These are phyloP conservation scores for Pristiophorus japonicus DNA, from an alignment of 2,113 vertebrate species.

Conservation along the genomic window DNA sequence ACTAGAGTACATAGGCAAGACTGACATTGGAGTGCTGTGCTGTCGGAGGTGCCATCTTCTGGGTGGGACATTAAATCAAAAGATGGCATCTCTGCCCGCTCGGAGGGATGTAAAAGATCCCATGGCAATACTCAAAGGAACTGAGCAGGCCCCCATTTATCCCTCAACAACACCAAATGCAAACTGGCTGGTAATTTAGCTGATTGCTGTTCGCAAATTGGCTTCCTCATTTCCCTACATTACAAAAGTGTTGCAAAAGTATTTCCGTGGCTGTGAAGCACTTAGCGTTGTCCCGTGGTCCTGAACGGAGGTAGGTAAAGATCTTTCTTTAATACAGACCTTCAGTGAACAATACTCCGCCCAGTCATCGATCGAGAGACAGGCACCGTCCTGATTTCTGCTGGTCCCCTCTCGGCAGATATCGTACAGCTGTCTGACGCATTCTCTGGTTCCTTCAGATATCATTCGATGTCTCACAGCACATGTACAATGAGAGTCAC, in stretches of 20 bases:
- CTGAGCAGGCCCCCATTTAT: not conserved
- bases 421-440: slow-evolving; percentile 53
- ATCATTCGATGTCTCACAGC: slow-evolving; percentile 54
- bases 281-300: not conserved
- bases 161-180: not conserved
- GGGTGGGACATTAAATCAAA: not conserved
- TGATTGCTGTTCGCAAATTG: not conserved
- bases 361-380: slow-evolving; percentile 68
- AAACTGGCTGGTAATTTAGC: not conserved
- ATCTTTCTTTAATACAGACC: slow-evolving; percentile 49
- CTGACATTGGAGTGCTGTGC: not conserved
- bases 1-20: too few relatives aligned
- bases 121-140: not conserved
- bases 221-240: not conserved
- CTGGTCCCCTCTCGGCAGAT: slow-evolving; percentile 59
- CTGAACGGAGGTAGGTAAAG: not conserved
- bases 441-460: slow-evolving; percentile 47
- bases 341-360: slow-evolving; percentile 63
- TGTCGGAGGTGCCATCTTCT: too few relatives aligned
- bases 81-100: not conserved
- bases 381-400: slow-evolving; percentile 70
- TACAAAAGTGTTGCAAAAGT: not conserved
- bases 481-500: slow-evolving; percentile 68
- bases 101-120: not conserved
- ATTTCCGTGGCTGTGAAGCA: not conserved